Base-by-base conservation (phyloP, 2,888 invertebrate species). In the Machimus rusticus region DNA sequence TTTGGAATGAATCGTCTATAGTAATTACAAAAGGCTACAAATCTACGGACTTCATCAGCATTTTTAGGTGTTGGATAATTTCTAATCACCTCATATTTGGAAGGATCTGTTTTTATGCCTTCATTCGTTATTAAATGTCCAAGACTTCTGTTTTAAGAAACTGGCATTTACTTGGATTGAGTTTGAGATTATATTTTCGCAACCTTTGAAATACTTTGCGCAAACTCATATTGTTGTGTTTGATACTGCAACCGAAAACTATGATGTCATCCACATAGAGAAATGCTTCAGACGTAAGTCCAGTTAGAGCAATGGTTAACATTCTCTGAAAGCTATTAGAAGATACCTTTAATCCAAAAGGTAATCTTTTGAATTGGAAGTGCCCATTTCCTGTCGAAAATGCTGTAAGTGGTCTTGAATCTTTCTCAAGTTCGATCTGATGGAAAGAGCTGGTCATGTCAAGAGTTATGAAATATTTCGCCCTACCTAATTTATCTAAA, bases 231-330 rank as follows among this genome's bases (percentile, higher is more conserved):
- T 88, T 86, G 74, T 89, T 89, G 34, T 89, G 87, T 28, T 86
- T 31, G n/a, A 79, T 19, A n/a, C 86, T 87, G 31, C 78, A 88
- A 14, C 88, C 89, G 74, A 89, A 89, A 8, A 90, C 86, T 46
- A 90, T 89, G 0, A 90, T 89, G 76, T 90, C 89, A 78, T 89
- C 90, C 9, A 89, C 88, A 85, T 89, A 90, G 5, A 89, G 78
- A 46, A 89, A 89, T n/a, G 88, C 87, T 74, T 88, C 77, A 14
- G 76, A 39, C 28, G 77, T 81, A 85, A 88, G 31, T 23, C 88
- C 89, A 8, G 74, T 39, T 78, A 88, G 46, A 9, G 88, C 89
- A 55, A 89, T 89, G 16, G 89, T 87, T n/a, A 89, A 51, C 89
- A 89, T 89, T 78, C 89, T 34, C 84, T 89, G 88, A 43, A 89